Base-by-base conservation (phyloP, 2,113 vertebrate species). In the Dolichallabes microphthalmus region DNA sequence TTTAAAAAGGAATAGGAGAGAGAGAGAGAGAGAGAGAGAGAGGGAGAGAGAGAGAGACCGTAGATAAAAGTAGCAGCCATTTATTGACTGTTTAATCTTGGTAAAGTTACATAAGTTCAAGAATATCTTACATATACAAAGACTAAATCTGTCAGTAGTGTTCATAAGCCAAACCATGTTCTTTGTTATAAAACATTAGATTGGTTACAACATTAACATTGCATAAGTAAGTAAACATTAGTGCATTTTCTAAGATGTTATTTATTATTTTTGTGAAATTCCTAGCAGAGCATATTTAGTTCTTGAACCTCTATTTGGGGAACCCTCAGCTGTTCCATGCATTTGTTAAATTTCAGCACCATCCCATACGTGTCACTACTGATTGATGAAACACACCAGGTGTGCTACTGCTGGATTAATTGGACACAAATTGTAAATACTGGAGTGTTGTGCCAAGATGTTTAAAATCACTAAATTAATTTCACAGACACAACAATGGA, bases 1-100 rank as follows among this genome's bases (percentile, higher is more conserved):
- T 53, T 50, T 87, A 79, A 86, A 88, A 87, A 81, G 69, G 83
- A 90, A 83, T 71, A 88, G 88, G 83, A 83, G 58, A 15, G 14
- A 0, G 6, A 73, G 52, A 52, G 86, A 81, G 85, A 81, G 87
- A 45, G 73, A 81, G 84, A 82, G 88, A 88, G 83, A 83, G 58
- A 15, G 14, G 0, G 6, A 73, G 52, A 52, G 86, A 81, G 85
- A 81, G 87, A 45, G 73, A 81, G 84, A 82, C 45, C 55, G 30
- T 74, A 75, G 14, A 61, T 79, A 52, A 80, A 80, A 73, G 12
- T 13, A 15, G n/a, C 25, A 68, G 30, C 22, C 1, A 69, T 69
- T 50, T 64, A 66, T 73, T 58, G 32, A 79, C 5, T 19, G 52
- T 3, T 35, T 57, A 12, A 22, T 11, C 0, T 58, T 22, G 19